Conservation (phyloP, 2,113 vertebrate genomes). For the Pteropus alecto region DNA sequence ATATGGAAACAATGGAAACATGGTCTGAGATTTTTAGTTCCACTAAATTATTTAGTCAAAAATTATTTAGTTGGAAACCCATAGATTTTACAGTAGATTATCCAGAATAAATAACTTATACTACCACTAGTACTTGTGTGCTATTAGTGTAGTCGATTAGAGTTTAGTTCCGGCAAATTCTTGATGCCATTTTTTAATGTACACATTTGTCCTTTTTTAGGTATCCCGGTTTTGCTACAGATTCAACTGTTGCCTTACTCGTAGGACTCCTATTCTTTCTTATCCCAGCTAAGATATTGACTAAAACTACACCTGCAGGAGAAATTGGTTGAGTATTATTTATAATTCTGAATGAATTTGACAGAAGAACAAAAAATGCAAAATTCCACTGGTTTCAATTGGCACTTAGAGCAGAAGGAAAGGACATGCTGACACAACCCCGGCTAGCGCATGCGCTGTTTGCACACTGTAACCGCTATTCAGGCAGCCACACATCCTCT, state of each 20-base stretch:
- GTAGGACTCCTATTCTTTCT: conserved; percentile 93
- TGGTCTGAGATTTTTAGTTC: not conserved
- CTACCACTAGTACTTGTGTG: not conserved
- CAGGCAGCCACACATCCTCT: not conserved
- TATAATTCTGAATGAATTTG: conserved; percentile 39
- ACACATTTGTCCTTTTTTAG: conserved; percentile 75
- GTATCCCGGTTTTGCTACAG: conserved; percentile 85
- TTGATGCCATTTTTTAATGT: conserved; percentile 6
- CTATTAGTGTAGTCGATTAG: not conserved
- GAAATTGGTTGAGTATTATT: conserved; percentile 85
- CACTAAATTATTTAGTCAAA: not conserved
- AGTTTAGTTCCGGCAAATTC: not conserved
- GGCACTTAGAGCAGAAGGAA: not conserved
- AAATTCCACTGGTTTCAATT: not conserved
- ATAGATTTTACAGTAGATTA: not conserved
- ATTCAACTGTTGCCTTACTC: conserved; percentile 91
- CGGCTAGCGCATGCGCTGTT: no score
- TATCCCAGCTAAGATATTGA: conserved; percentile 86
- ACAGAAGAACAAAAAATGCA: not conserved
- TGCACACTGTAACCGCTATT: not conserved
- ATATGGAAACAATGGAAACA: not conserved
- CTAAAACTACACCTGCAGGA: conserved; percentile 81
- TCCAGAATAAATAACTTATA: not conserved
- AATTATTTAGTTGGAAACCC: not conserved
- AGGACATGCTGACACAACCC: not conserved